phyloP scores from a whole-genome alignment of 1,140 invertebrate genomes.

The Zaprionus nigranus region DNA sequence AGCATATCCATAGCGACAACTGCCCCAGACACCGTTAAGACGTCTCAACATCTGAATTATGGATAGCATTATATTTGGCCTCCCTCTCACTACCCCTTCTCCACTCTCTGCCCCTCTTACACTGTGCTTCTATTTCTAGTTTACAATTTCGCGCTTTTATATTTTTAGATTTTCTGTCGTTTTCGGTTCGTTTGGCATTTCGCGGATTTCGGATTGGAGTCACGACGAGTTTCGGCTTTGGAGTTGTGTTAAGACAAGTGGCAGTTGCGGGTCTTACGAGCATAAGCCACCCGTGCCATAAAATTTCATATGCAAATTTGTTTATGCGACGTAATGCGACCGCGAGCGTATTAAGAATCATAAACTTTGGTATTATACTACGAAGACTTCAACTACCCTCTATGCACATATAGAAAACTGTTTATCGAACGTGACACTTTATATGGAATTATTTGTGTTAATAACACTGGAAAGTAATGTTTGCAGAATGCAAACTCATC shows the following conservation, averaged over 20 bases:
- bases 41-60: slow-evolving; percentile 52
- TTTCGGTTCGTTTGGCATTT: slow-evolving; percentile 43
- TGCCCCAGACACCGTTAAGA: slow-evolving; percentile 48
- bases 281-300: slow-evolving; percentile 41
- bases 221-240: slow-evolving; percentile 37
- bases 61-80: slow-evolving; percentile 35
- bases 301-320: slow-evolving; percentile 60
- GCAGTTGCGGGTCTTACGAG: slow-evolving; percentile 40
- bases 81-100: not conserved
- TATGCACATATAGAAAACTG: not conserved
- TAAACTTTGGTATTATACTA: slow-evolving; percentile 47
- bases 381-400: slow-evolving; percentile 22
- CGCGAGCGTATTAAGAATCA: slow-evolving; percentile 37
- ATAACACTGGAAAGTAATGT: not conserved
- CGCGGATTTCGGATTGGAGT: slow-evolving; percentile 41
- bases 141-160: slow-evolving; percentile 36
- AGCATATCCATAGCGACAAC: slow-evolving; percentile 41
- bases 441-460: not conserved
- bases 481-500: not conserved
- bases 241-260: slow-evolving; percentile 48
- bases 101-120: no score
- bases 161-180: slow-evolving; percentile 36
- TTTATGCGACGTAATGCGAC: slow-evolving; percentile 50
- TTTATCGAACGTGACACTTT: no score
- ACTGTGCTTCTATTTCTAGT: slow-evolving; percentile 21